Evolutionary conservation across 1,140 invertebrate genomes (phyloP).

Genomic region (Helicoverpa zea): DNA sequence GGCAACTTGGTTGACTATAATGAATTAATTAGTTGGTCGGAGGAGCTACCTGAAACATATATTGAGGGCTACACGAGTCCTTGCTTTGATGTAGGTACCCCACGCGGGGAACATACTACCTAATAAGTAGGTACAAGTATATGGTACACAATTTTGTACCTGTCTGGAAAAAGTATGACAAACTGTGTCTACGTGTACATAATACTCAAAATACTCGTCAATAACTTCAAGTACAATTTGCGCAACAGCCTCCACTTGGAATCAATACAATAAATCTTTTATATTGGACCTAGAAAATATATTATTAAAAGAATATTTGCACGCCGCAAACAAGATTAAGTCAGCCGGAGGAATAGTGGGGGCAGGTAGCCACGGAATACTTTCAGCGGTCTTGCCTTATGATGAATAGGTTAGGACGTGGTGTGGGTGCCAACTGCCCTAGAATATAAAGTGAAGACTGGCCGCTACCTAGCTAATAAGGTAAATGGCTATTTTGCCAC

Average conservation of each 20-base stretch:
- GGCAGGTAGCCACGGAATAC: slow-evolving; percentile 60
- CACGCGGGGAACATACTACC: not conserved
- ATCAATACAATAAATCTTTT: slow-evolving; percentile 27
- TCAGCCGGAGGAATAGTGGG: slow-evolving; percentile 57
- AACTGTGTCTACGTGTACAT: no score
- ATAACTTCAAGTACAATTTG: not conserved
- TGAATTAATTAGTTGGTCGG: not conserved
- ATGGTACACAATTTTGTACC: no score
- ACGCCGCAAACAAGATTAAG: slow-evolving; percentile 62
- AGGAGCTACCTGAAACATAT: not conserved
- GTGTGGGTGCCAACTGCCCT: slow-evolving; percentile 53
- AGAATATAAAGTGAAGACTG: slow-evolving; percentile 46
- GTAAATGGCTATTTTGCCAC: slow-evolving; percentile 42
- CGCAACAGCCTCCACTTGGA: not conserved
- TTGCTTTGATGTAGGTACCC: not conserved
- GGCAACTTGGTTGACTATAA: slow-evolving; percentile 6
- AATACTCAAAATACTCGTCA: not conserved
- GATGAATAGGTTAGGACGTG: slow-evolving; percentile 65
- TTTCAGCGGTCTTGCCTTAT: slow-evolving; percentile 56
- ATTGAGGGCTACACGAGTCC: not conserved
- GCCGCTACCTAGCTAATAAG: slow-evolving; percentile 47
- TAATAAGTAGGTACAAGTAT: not conserved
- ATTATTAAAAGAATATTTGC: slow-evolving; percentile 56
- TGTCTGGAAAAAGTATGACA: no score
- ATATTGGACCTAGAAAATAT: slow-evolving; percentile 21